Evolutionary conservation across 2,888 invertebrate species (phyloP), one percentile per base, ranked within the genome.

Genomic region (Melieria picta): DNA sequence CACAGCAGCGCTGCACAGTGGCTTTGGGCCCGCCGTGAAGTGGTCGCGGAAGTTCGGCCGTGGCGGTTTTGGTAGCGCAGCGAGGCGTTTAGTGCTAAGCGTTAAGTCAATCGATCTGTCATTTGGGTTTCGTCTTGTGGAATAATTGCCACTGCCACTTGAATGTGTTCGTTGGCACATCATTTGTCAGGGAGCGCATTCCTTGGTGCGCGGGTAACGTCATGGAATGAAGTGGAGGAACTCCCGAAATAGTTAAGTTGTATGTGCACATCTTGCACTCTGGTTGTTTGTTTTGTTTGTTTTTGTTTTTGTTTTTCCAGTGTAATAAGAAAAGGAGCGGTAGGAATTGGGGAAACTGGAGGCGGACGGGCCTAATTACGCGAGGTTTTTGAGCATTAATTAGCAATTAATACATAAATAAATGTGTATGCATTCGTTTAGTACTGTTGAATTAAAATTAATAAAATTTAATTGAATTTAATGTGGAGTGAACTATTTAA

Each of bases 81-180:
- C 60, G 72, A 76, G 77, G 77, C 82, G 80, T 82, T 83, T 83
- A 83, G 82, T 79, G 82, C 78, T 82, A 82, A 83, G 75, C 83
- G 80, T 82, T 82, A 82, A 82, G 80, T 83, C 83, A 82, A 84
- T 83, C 83, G 82, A 82, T 82, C 83, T 84, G 82, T 83, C 84
- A 83, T 82, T 83, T 81, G 79, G 79, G 75, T 77, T 78, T 79
- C 76, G 78, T 78, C 77, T 82, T 77, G 78, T 79, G 79, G 75
- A 80, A 83, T 82, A 82, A 83, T 83, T 83, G 83, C 81, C 80
- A 79, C 80, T 81, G 82, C 79, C 83, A 83, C 82, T 83, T 81
- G 77, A 81, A 83, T 80, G 78, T 77, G 77, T 81, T 83, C 79
- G 78, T 81, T 80, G 83, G 78, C 83, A 84, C 85, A 82, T 85